Evolutionary conservation across 1,140 invertebrate genomes (phyloP).

Genomic region (Helicoverpa zea): DNA sequence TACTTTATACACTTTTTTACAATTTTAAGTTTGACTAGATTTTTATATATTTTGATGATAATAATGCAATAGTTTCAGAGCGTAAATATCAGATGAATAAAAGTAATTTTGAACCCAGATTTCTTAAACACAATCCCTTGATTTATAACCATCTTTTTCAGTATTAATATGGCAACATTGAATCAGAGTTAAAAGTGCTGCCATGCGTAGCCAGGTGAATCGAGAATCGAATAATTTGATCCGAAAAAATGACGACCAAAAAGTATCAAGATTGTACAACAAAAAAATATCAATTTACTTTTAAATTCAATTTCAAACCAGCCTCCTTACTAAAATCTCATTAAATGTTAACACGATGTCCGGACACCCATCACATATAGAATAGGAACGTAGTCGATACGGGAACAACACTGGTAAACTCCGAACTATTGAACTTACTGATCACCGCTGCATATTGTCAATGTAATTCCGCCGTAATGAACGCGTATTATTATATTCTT

Average conservation of each 20-base stretch:
- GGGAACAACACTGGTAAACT: constrained; percentile 73
- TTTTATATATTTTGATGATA: neutral
- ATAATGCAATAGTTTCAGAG: too few species aligned
- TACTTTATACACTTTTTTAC: constrained; percentile 6
- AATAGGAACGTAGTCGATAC: constrained; percentile 55
- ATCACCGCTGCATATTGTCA: constrained; percentile 81
- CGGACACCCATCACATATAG: constrained; percentile 40
- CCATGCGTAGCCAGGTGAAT: too few species aligned
- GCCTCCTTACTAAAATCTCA: neutral
- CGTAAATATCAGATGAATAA: too few species aligned
- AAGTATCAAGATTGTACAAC: too few species aligned
- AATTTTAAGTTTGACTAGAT: constrained; percentile 5
- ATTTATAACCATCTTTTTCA: too few species aligned
- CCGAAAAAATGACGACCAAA: too few species aligned
- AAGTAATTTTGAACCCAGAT: too few species aligned
- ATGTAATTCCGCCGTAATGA: constrained; percentile 58
- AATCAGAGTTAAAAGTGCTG: too few species aligned
- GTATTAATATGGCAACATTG: too few species aligned
- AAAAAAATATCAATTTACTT: neutral
- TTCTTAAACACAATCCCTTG: too few species aligned
- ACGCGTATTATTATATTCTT: constrained; percentile 33
- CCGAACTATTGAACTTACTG: constrained; percentile 74
- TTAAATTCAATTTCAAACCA: constrained; percentile 28
- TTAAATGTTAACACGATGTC: neutral
- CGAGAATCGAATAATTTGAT: too few species aligned